Evolutionary conservation across 2,888 invertebrate species (phyloP).

Genomic region (Drosophila kambysellisi): DNA sequence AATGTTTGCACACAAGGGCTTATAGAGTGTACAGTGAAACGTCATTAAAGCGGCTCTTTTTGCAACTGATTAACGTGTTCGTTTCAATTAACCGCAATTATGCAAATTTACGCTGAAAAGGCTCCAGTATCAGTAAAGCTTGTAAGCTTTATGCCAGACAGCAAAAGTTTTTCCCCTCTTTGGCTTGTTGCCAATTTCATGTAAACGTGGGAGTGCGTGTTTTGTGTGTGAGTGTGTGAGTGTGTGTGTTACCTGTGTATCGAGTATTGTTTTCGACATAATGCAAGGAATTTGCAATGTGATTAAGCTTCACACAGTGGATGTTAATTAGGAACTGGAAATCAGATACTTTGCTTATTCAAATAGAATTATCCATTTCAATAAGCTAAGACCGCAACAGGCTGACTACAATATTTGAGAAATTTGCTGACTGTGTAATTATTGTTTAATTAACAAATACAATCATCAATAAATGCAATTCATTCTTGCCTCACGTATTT

Average conservation of each 20-base stretch:
- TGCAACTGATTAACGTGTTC: conserved; percentile 49
- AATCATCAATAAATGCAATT: background rate
- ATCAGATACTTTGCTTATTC: background rate
- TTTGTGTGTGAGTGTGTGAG: background rate
- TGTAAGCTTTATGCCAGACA: conserved; percentile 14
- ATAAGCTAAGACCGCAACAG: background rate
- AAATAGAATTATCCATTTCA: background rate
- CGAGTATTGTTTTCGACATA: background rate
- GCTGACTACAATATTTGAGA: background rate
- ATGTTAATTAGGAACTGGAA: background rate
- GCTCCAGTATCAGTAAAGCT: conserved; percentile 17
- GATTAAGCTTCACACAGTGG: background rate
- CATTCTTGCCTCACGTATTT: background rate
- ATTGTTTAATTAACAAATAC: background rate
- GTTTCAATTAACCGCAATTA: conserved; percentile 64
- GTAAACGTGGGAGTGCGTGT: background rate
- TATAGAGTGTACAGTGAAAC: conserved; percentile 7
- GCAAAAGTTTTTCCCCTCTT: conserved; percentile 6
- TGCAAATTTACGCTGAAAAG: conserved; percentile 42
- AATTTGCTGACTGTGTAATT: background rate
- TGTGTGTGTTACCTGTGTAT: background rate
- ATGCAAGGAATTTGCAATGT: background rate
- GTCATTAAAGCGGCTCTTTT: conserved; percentile 9
- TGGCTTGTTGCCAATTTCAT: conserved; percentile 13
- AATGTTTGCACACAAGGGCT: background rate